Evolutionary conservation across 2,113 vertebrate genomes (phyloP).

Genomic region (Typhlomys cinereus): DNA sequence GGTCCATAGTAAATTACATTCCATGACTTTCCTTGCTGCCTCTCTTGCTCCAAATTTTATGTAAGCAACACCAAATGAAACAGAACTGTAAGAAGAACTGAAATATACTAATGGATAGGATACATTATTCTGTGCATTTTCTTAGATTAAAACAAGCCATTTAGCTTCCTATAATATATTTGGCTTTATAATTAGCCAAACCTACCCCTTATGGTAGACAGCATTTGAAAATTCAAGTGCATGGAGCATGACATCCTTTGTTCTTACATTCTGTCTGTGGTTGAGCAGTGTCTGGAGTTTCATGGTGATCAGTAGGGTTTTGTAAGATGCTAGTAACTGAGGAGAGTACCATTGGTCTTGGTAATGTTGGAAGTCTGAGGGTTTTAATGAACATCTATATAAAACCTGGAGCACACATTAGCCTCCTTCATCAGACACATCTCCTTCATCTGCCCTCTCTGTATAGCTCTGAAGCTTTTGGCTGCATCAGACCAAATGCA

Average conservation of each 20-base stretch:
- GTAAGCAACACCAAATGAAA: background rate
- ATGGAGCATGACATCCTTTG: background rate
- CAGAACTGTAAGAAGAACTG: background rate
- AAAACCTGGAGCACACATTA: background rate
- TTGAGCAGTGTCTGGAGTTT: background rate
- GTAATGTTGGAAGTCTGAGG: background rate
- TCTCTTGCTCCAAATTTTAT: slow-evolving; percentile 39
- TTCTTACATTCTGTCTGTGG: background rate
- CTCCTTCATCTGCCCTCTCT: background rate
- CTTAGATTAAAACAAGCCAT: background rate
- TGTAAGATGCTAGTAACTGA: background rate
- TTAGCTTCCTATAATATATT: background rate
- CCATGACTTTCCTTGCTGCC: background rate
- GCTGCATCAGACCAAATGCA: background rate
- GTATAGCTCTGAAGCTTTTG: background rate
- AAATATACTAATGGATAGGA: background rate
- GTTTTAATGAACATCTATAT: background rate
- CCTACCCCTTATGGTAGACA: background rate
- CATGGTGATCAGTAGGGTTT: background rate
- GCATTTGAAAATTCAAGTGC: background rate
- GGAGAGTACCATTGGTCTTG: background rate
- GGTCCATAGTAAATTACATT: background rate
- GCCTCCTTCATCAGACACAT: background rate
- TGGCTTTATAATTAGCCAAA: slow-evolving; percentile 3
- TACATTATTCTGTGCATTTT: background rate